Evolutionary conservation across 2,888 invertebrate genomes (phyloP).

Genomic region (Eueremaeus valkanovi): DNA sequence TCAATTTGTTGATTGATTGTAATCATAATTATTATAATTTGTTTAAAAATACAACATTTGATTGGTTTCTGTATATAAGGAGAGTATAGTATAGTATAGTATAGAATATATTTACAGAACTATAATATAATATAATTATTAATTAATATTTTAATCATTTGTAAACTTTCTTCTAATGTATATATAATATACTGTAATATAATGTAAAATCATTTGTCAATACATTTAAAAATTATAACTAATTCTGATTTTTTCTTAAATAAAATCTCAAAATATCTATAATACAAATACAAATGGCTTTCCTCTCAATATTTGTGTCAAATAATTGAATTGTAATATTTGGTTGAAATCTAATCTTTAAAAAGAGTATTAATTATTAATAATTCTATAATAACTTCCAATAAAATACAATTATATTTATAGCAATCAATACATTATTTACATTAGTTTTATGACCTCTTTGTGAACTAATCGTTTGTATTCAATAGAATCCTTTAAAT

Average conservation of each 20-base stretch:
- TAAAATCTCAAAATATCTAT: not conserved
- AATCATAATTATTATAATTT: not conserved
- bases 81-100: not conserved
- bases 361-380: conserved; percentile 5
- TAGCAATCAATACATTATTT: not conserved
- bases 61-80: not conserved
- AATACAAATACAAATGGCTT: not conserved
- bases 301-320: not conserved
- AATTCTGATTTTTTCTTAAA: too few species aligned
- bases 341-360: not conserved
- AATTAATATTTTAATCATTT: not conserved
- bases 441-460: not conserved
- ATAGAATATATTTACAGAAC: not conserved
- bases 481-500: conserved; percentile 6
- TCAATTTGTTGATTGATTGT: not conserved
- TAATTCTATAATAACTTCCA: not conserved
- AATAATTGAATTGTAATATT: not conserved
- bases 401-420: conserved; percentile 19
- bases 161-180: not conserved
- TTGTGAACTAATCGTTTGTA: not conserved
- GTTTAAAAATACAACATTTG: conserved; percentile 4
- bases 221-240: not conserved
- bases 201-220: not conserved
- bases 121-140: too few species aligned
- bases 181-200: not conserved